Evolutionary conservation across 2,113 vertebrate genomes (phyloP).

Genomic region (Hassar affinis): DNA sequence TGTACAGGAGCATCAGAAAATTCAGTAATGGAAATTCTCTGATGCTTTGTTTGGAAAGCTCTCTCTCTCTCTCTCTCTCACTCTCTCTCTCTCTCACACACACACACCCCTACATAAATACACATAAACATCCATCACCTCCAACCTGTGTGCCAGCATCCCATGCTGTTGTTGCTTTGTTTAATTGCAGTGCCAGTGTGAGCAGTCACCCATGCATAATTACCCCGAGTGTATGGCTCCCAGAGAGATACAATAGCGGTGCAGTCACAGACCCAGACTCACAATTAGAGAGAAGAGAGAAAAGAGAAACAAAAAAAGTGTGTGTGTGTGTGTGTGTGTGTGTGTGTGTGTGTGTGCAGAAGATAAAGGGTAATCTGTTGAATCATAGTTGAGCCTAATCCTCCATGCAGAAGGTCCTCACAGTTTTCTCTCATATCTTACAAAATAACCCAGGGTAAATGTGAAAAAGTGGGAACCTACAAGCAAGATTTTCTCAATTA

Average conservation of each 20-base stretch:
- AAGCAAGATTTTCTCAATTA: background rate
- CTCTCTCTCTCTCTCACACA: background rate
- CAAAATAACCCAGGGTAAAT: background rate
- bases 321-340: constrained; percentile 35
- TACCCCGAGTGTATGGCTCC: constrained; percentile 55
- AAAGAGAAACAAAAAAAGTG: background rate
- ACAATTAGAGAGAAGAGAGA: constrained; percentile 23
- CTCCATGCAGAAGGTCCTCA: constrained; percentile 2
- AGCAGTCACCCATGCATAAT: constrained; percentile 63
- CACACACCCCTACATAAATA: constrained; percentile 22
- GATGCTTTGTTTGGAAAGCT: background rate
- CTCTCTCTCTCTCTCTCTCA: background rate
- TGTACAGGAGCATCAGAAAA: background rate
- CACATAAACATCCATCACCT: constrained; percentile 46
- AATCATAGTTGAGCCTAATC: constrained; percentile 23
- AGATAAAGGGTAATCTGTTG: background rate
- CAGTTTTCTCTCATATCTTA: constrained; percentile 4
- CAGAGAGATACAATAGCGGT: constrained; percentile 49
- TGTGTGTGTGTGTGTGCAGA: constrained; percentile 23
- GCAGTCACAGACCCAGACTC: constrained; percentile 20
- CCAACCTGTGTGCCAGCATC: constrained; percentile 47
- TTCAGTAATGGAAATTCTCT: constrained; percentile 4
- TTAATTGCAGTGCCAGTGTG: constrained; percentile 61
- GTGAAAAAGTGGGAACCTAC: background rate
- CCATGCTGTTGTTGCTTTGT: constrained; percentile 47